Evolutionary conservation across 1,140 invertebrate species (phyloP), one percentile per base, ranked within the genome.

Genomic region (Drosophila trapezifrons): DNA sequence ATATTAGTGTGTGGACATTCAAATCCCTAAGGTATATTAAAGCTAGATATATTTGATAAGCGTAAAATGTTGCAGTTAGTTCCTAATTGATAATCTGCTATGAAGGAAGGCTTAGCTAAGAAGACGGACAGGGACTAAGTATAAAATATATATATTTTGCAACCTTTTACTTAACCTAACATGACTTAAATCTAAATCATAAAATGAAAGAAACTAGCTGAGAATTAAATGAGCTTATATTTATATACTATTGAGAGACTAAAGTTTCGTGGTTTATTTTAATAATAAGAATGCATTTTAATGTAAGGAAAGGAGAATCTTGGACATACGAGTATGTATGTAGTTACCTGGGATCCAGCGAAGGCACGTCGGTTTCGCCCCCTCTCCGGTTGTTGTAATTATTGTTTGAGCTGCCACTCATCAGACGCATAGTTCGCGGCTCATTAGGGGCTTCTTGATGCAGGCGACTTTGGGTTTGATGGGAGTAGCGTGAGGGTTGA

Each of bases 301-400:
- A 49, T 0, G 25, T 17, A 27, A 0, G 9, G 4, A 47, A 15
- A 4, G 15, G 4, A 27, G 2, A 42, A n/a, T 4, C 8, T 49
- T 6, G n/a, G 3, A n/a, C 6, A 32, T 51, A n/a, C n/a, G n/a
- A n/a, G n/a, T n/a, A n/a, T n/a, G n/a, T n/a, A 6, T 22, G 20
- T 6, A 83, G 84, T 90, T 66, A 92, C 91, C 74, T 90, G 63
- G 91, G 85, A 75, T 92, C 91, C 32, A 86, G 60, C 10, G 89
- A 85, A n/a, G 79, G 77, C 13, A 54, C 49, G 32, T 80, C 80
- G 4, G 76, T 54, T 8, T 64, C 79, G 15, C 58, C 76, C 13
- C 20, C 52, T 12, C 57, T 40, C n/a, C 64, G 32, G 20, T 83
- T 84, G 49, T 80, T 84, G 49, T 80, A 67, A 29, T 86, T 83